phyloP scores from a whole-genome alignment of 1,140 invertebrate genomes.

The Macrobrachium rosenbergii region DNA sequence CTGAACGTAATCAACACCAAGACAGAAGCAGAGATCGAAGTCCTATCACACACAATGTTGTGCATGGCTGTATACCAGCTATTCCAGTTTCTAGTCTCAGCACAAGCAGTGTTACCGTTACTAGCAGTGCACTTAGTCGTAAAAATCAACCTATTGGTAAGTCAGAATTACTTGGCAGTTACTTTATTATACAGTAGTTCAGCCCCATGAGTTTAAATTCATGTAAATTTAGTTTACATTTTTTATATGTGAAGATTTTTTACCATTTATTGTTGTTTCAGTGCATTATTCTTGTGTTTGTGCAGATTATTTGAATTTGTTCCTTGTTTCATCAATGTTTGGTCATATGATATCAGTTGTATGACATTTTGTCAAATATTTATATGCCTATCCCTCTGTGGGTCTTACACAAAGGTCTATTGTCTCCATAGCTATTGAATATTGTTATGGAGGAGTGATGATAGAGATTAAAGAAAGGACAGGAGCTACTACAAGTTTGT shows the following conservation, averaged over 20 bases:
- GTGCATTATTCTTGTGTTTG: not conserved
- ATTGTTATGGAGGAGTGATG: no score
- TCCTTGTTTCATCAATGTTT: not conserved
- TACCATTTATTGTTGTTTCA: no score
- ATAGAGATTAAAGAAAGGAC: no score
- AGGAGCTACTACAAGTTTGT: no score
- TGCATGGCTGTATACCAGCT: not conserved
- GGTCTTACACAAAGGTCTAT: no score
- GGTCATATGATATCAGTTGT: not conserved
- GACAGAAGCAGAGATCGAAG: slow-evolving; percentile 50
- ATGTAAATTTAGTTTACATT: not conserved
- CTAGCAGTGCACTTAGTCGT: slow-evolving; percentile 38
- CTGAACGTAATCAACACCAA: slow-evolving; percentile 31
- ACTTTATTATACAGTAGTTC: no score
- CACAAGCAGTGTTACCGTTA: slow-evolving; percentile 56
- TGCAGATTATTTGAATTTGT: not conserved
- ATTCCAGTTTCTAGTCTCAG: slow-evolving; percentile 49
- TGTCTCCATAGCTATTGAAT: no score
- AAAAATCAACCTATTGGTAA: slow-evolving; percentile 56
- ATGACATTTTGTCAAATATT: no score
- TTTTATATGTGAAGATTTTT: no score
- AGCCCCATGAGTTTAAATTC: not conserved
- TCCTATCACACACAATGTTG: slow-evolving; percentile 28
- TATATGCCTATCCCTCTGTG: no score
- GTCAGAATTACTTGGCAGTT: not conserved